Evolutionary conservation across 2,888 invertebrate species (phyloP), one percentile per base, ranked within the genome.

Genomic region (Ecliptopera silaceata): DNA sequence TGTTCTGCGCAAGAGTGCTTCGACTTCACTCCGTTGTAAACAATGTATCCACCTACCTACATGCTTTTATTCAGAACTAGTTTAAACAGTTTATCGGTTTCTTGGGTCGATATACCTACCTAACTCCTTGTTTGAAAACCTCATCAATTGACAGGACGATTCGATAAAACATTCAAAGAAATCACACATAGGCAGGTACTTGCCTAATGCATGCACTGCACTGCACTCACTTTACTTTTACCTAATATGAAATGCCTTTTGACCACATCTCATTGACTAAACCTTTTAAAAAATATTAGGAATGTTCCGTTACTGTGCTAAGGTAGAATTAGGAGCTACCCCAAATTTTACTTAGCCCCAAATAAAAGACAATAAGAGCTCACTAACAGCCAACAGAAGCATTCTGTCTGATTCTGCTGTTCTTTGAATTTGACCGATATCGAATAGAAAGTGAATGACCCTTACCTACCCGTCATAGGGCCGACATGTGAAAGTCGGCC

Each of bases 371-470:
- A n/a, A n/a, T n/a, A n/a, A n/a, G n/a, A n/a, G n/a, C n/a, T n/a
- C 22, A 22, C 22, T 22, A 22, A 4, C 22, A 22, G 22, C 6
- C 22, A 4, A 29, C 29, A 29, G 29, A 29, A 3, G n/a, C n/a
- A n/a, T n/a, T n/a, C n/a, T n/a, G n/a, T n/a, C n/a, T n/a, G n/a
- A n/a, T 2, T 26, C 26, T 8, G 0, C 26, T 0, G 26, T 6
- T 8, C 4, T 8, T 2, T 31, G 31, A 12, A 5, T n/a, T n/a
- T 1, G 12, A 12, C 5, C n/a, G 12, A 4, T 15, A 15, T 34
- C 34, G 15, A 34, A 39, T 52, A 52, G 52, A 52, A 52, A 45
- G 52, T 42, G 46, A 4, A 11, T 34, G 48, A 55, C 47, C 42
- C 20, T 18, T 54, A n/a, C n/a, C n/a, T n/a, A n/a, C n/a, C n/a